Conservation (phyloP, 2,888 invertebrate genomes). For the Dryobota labecula region DNA sequence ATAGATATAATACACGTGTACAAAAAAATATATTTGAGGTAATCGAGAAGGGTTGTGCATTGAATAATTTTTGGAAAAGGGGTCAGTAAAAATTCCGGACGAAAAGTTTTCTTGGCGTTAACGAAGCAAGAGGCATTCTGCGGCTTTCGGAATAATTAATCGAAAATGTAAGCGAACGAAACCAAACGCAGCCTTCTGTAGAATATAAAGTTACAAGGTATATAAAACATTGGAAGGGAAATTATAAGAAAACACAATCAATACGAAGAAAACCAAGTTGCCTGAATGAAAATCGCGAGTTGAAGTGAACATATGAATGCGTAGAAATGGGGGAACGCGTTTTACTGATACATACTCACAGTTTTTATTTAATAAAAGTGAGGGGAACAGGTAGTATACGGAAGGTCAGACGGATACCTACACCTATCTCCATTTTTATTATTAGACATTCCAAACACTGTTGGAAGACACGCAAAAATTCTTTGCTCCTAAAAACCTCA, state of each 20-base stretch:
- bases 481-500: neutral
- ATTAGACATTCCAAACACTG: constrained; percentile 4
- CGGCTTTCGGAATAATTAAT: constrained; percentile 50
- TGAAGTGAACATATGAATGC: neutral
- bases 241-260: constrained; percentile 18
- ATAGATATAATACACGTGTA: constrained; percentile 3
- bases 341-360: neutral
- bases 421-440: neutral
- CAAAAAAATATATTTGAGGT: constrained; percentile 26
- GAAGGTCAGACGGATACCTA: neutral
- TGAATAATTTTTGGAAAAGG: constrained; percentile 52
- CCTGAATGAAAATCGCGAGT: neutral
- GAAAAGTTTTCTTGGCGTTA: constrained; percentile 54
- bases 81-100: constrained; percentile 48
- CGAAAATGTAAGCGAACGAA: constrained; percentile 37
- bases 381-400: neutral
- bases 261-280: neutral
- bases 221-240: constrained; percentile 3
- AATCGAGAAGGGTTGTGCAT: constrained; percentile 42
- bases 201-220: constrained; percentile 25
- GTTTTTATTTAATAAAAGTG: constrained; percentile 8
- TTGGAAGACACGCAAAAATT: neutral
- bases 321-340: neutral
- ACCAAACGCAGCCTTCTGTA: constrained; percentile 18
- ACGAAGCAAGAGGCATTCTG: constrained; percentile 51